Evolutionary conservation across 2,113 vertebrate species (phyloP).

Genomic region (Tupaia tana): DNA sequence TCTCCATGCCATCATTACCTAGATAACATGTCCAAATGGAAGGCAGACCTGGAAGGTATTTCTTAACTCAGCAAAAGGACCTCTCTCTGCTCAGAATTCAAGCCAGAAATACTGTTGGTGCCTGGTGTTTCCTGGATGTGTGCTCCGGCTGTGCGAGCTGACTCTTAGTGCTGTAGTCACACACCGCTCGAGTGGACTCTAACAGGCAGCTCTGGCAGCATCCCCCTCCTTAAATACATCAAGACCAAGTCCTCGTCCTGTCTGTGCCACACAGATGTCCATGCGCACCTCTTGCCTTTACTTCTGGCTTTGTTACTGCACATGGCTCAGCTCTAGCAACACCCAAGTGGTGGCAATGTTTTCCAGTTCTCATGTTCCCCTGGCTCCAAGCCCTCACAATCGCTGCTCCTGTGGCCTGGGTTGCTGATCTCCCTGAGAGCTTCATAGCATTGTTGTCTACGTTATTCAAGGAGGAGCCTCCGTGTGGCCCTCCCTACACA

Average conservation of each 20-base stretch:
- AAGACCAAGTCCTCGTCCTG: background rate
- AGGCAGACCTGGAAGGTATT: background rate
- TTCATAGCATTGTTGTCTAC: fast-evolving
- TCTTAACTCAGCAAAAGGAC: background rate
- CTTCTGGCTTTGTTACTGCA: background rate
- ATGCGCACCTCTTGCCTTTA: background rate
- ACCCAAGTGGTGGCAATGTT: background rate
- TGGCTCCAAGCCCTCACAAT: background rate
- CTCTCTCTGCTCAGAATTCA: too few relatives aligned
- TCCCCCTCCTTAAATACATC: background rate
- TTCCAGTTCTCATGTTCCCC: background rate
- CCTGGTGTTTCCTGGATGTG: fast-evolving
- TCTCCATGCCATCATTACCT: background rate
- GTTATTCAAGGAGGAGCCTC: background rate
- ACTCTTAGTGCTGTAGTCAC: background rate
- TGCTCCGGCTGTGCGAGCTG: fast-evolving
- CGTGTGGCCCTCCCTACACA: background rate
- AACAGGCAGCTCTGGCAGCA: background rate
- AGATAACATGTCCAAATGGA: too few relatives aligned
- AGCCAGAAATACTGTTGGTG: too few relatives aligned
- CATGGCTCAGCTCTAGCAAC: background rate
- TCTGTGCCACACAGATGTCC: background rate
- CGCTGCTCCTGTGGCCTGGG: background rate
- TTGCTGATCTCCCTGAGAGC: too few relatives aligned
- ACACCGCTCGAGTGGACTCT: background rate